Conservation (phyloP, 2,888 invertebrate genomes). For the Tigriopus californicus region DNA sequence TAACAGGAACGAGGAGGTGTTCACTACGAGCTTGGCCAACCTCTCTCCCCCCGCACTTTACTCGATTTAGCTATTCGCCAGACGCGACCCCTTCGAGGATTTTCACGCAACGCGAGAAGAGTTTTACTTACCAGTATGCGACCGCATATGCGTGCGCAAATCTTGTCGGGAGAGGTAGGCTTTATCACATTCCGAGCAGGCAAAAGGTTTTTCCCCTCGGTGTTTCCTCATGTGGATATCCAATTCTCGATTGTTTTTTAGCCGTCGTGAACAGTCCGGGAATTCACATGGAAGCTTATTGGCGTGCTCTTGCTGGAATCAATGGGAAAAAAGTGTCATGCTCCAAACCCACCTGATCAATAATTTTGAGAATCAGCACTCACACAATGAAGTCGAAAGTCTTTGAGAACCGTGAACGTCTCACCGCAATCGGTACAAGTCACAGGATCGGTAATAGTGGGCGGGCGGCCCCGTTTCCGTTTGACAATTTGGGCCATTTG, state of each 20-base stretch:
- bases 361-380: background rate
- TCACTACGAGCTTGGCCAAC: no score
- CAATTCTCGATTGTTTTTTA: background rate
- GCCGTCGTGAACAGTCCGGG: background rate
- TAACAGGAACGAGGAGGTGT: background rate
- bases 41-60: no score
- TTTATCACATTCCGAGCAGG: background rate
- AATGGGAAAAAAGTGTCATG: background rate
- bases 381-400: background rate
- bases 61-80: no score
- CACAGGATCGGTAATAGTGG: background rate
- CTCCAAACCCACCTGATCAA: background rate
- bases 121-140: background rate
- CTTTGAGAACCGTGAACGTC: background rate
- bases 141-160: background rate
- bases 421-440: slow-evolving; percentile 2
- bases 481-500: background rate
- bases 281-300: background rate
- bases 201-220: slow-evolving; percentile 4
- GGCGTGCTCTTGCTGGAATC: background rate
- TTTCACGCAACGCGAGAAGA: background rate
- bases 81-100: no score
- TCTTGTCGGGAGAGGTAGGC: background rate
- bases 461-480: background rate
- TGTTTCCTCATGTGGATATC: slow-evolving; percentile 7